Evolutionary conservation across 2,888 invertebrate genomes (phyloP).

Genomic region (Andrena bucephala): DNA sequence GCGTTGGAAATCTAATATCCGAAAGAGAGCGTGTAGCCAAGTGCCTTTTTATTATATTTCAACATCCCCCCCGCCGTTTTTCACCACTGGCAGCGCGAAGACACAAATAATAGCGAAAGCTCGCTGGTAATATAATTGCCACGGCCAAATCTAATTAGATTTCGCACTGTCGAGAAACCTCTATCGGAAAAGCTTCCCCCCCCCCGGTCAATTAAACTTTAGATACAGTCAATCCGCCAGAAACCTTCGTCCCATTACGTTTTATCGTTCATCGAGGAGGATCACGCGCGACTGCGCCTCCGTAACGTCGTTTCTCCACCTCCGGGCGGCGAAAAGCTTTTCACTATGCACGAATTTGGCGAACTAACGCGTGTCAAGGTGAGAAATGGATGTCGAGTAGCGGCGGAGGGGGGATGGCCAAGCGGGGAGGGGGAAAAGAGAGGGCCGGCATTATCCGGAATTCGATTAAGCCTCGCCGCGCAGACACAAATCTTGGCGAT

Average conservation of each 20-base stretch:
- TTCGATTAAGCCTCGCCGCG: conserved; percentile 57
- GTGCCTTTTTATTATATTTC: background rate
- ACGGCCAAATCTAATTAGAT: conserved; percentile 47
- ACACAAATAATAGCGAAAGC: conserved; percentile 34
- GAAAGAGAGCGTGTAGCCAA: background rate
- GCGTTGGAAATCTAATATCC: background rate
- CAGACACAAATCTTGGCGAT: conserved; percentile 51
- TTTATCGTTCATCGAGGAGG: conserved; percentile 4
- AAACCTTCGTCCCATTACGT: conserved; percentile 26
- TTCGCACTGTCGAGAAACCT: conserved; percentile 31
- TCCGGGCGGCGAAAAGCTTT: too few species aligned
- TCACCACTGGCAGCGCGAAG: background rate
- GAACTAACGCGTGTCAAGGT: background rate
- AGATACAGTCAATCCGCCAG: conserved; percentile 2
- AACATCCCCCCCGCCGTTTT: background rate
- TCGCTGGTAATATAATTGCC: conserved; percentile 38
- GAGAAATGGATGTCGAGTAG: background rate
- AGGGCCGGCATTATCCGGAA: conserved; percentile 29
- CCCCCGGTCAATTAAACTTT: conserved; percentile 43
- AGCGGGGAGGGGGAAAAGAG: background rate
- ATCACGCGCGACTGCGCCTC: background rate
- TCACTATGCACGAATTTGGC: background rate
- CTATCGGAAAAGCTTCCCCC: conserved; percentile 32
- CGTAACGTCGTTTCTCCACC: too few species aligned
- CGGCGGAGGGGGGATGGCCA: background rate